Percentiles rank a stretch among this genome's conserved stretches.
phyloP scores from a whole-genome alignment of 2,888 invertebrate species.

The Orthosia incerta region DNA sequence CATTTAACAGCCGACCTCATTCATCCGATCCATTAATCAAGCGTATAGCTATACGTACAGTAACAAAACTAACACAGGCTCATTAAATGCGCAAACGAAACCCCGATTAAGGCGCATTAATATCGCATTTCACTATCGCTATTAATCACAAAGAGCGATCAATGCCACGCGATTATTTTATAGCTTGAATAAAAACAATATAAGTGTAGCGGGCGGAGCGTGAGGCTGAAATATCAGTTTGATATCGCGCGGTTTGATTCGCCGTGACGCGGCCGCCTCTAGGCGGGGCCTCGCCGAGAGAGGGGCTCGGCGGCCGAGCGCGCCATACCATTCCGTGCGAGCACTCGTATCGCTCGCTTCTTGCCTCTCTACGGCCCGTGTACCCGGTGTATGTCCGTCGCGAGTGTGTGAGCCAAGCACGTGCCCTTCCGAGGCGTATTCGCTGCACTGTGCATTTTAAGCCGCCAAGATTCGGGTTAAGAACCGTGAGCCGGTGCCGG shows the following conservation, averaged over 20 bases:
- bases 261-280: constrained; percentile 87
- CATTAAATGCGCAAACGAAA: constrained; percentile 71
- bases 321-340: constrained; percentile 85
- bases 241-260: constrained; percentile 89
- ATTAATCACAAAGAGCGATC: constrained; percentile 79
- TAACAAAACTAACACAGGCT: constrained; percentile 65
- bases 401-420: constrained; percentile 82
- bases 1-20: constrained; percentile 63
- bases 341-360: constrained; percentile 69
- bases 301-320: constrained; percentile 74
- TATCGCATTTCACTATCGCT: constrained; percentile 75
- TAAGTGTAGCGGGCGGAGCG: constrained; percentile 86
- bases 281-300: constrained; percentile 84
- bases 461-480: constrained; percentile 96
- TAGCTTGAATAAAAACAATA: constrained; percentile 89
- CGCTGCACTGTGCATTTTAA: constrained; percentile 76
- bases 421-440: constrained; percentile 80
- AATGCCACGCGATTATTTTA: constrained; percentile 85
- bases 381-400: constrained; percentile 76
- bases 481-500: constrained; percentile 96
- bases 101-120: constrained; percentile 68
- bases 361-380: constrained; percentile 77
- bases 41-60: constrained; percentile 47
- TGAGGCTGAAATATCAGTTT: constrained; percentile 88
- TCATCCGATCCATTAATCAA: constrained; percentile 65